phyloP scores from a whole-genome alignment of 2,113 vertebrate species.

The Lampris incognitus region DNA sequence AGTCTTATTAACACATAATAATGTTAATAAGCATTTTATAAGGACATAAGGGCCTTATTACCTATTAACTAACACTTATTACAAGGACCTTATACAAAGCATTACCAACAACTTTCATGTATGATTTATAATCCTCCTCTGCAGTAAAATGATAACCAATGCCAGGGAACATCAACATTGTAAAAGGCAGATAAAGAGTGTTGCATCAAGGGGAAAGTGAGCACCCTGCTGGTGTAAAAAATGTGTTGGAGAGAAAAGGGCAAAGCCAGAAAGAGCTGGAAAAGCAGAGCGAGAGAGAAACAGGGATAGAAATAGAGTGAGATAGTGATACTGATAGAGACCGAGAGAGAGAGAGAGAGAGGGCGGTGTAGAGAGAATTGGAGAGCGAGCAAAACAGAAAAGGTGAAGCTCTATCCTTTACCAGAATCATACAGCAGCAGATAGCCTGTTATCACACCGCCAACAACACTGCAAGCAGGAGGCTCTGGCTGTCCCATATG shows the following conservation, averaged over 20 bases:
- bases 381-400: not conserved
- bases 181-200: not conserved
- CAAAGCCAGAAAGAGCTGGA: not conserved
- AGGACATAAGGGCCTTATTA: too few species aligned
- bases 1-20: too few species aligned
- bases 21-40: too few species aligned
- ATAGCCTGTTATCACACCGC: not conserved
- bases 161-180: not conserved
- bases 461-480: constrained; percentile 13
- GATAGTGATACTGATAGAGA: not conserved
- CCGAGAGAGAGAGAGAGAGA: not conserved
- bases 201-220: constrained; percentile 20
- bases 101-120: too few species aligned
- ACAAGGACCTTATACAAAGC: too few species aligned
- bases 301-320: not conserved
- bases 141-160: not conserved
- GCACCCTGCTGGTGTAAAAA: constrained; percentile 42
- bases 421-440: too few species aligned
- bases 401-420: too few species aligned
- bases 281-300: not conserved
- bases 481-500: not conserved
- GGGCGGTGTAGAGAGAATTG: not conserved
- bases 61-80: too few species aligned
- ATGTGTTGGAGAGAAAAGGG: not conserved
- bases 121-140: too few species aligned